phyloP scores from a whole-genome alignment of 2,113 vertebrate genomes.

The Megaceryle torquata region DNA sequence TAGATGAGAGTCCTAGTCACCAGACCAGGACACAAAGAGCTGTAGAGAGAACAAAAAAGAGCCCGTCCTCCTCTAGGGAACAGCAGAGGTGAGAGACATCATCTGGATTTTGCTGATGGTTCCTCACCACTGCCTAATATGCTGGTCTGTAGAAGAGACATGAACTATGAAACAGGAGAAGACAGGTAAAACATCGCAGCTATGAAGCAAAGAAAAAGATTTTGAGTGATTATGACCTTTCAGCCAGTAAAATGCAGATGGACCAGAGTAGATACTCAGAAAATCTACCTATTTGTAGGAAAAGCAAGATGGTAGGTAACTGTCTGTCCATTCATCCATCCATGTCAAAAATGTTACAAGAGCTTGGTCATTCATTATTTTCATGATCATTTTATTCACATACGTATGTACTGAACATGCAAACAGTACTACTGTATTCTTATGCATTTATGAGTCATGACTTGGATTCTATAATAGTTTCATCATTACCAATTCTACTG shows the following conservation, averaged over 20 bases:
- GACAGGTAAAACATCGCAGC: neutral
- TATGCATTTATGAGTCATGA: constrained; percentile 25
- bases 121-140: neutral
- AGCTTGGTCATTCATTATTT: neutral
- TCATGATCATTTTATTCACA: neutral
- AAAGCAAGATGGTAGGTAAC: neutral
- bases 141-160: neutral
- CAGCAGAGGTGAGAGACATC: accelerated
- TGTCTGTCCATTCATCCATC: neutral
- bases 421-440: neutral
- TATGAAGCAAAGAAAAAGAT: neutral
- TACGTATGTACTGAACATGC: neutral
- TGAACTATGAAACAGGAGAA: neutral
- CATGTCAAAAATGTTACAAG: neutral
- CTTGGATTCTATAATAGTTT: neutral
- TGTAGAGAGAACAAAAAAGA: neutral
- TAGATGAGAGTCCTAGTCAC: neutral
- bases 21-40: neutral
- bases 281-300: neutral
- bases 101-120: neutral
- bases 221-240: neutral
- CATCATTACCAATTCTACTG: neutral
- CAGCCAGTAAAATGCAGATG: neutral
- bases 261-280: neutral
- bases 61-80: neutral